Conservation (phyloP, 2,113 vertebrate species). For the Sceloporus undulatus region DNA sequence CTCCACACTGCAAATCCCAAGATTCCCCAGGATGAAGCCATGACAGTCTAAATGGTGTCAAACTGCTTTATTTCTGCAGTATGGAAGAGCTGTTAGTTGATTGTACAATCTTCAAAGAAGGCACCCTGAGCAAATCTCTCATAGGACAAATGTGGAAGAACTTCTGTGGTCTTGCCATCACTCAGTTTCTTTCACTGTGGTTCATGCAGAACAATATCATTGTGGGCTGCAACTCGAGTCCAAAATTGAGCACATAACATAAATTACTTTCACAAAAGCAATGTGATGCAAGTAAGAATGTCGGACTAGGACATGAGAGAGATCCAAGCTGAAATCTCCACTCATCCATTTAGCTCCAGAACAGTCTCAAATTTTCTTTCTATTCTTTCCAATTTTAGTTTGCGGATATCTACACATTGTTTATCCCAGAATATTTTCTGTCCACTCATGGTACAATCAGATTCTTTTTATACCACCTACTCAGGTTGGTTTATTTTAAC, state of each 20-base stretch:
- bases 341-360: too few relatives aligned
- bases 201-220: neutral
- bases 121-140: neutral
- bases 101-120: neutral
- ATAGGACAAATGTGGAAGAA: neutral
- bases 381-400: too few relatives aligned
- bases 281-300: neutral
- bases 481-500: too few relatives aligned
- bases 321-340: neutral
- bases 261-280: neutral
- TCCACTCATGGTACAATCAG: too few relatives aligned
- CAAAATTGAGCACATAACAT: slow-evolving; percentile 23
- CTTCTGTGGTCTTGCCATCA: neutral
- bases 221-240: neutral
- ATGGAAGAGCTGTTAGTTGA: neutral
- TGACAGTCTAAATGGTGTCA: too few relatives aligned
- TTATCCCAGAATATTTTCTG: too few relatives aligned
- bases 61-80: too few relatives aligned
- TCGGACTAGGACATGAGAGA: neutral
- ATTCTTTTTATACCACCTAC: too few relatives aligned
- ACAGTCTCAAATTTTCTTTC: too few relatives aligned
- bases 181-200: neutral
- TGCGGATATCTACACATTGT: too few relatives aligned
- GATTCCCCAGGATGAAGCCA: too few relatives aligned
- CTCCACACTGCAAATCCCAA: too few relatives aligned